Percentiles rank a stretch among this genome's conserved stretches.
These are phyloP conservation scores for Caenorhabditis japonica DNA, from an alignment of 2,888 invertebrate species.

Conservation along the genomic window DNA sequence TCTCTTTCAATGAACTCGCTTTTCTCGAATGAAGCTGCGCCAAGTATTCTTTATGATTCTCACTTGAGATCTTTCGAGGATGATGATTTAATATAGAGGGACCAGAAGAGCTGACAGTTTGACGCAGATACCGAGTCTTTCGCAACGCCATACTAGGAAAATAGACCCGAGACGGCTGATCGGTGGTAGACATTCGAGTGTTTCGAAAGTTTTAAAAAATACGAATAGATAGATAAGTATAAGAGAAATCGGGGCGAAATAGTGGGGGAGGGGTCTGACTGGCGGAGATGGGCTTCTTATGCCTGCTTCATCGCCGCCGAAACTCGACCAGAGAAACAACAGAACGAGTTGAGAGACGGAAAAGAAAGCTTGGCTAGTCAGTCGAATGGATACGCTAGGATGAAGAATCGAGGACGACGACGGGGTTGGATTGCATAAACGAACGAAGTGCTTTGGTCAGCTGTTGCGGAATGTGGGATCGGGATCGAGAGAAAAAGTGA, in stretches of 20 bases:
- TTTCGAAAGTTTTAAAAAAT: slow-evolving; percentile 40
- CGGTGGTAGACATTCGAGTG: slow-evolving; percentile 39
- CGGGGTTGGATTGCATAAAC: slow-evolving; percentile 29
- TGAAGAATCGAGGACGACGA: slow-evolving; percentile 1
- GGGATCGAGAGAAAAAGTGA: slow-evolving; percentile 24
- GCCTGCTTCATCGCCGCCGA: neutral
- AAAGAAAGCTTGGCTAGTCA: slow-evolving; percentile 12
- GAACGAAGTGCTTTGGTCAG: slow-evolving; percentile 29
- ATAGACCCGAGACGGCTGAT: slow-evolving; percentile 50
- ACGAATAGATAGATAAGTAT: slow-evolving; percentile 10
- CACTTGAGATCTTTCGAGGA: slow-evolving; percentile 34
- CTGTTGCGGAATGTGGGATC: slow-evolving; percentile 29
- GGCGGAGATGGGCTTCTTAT: slow-evolving; percentile 23
- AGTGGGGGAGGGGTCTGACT: slow-evolving; percentile 6
- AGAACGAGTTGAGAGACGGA: slow-evolving; percentile 18
- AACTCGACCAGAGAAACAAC: neutral
- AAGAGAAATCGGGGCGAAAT: neutral
- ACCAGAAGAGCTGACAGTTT: slow-evolving; percentile 37
- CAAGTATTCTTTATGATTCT: slow-evolving; percentile 67
- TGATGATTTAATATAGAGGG: slow-evolving; percentile 25
- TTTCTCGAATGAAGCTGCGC: slow-evolving; percentile 59
- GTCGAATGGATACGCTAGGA: slow-evolving; percentile 1
- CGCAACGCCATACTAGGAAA: slow-evolving; percentile 65
- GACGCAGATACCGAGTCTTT: slow-evolving; percentile 46
- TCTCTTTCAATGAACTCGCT: slow-evolving; percentile 62